These are phyloP conservation scores for Pissodes strobi DNA, from an alignment of 1,140 invertebrate species.

Conservation along the genomic window DNA sequence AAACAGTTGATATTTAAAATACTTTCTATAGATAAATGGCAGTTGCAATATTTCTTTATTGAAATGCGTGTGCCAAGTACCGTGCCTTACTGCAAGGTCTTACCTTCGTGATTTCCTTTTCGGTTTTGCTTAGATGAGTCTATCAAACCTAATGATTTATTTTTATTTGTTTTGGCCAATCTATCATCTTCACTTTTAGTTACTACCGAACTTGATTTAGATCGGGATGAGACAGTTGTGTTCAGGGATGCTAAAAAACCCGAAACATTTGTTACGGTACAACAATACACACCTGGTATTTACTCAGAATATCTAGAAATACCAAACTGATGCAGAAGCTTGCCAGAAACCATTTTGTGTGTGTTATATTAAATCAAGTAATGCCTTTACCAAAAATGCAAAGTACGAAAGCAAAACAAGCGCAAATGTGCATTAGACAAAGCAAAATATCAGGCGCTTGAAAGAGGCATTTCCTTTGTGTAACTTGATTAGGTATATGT, in stretches of 20 bases:
- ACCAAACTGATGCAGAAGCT: slow-evolving; percentile 13
- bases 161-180: slow-evolving; percentile 55
- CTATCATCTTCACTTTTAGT: slow-evolving; percentile 54
- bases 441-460: too few species aligned
- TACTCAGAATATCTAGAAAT: slow-evolving; percentile 25
- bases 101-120: slow-evolving; percentile 52
- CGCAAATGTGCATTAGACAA: too few species aligned
- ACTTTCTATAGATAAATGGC: too few species aligned
- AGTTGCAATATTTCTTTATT: too few species aligned
- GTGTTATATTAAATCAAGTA: too few species aligned
- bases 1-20: too few species aligned
- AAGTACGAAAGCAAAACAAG: too few species aligned
- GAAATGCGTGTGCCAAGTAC: slow-evolving; percentile 53
- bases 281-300: slow-evolving; percentile 31
- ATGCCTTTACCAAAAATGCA: slow-evolving; percentile 6
- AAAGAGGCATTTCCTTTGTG: too few species aligned
- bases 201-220: slow-evolving; percentile 55
- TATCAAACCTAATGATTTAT: slow-evolving; percentile 43
- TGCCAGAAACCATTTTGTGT: slow-evolving; percentile 19
- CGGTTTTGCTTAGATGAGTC: slow-evolving; percentile 49
- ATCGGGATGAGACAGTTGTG: slow-evolving; percentile 56
- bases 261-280: slow-evolving; percentile 50
- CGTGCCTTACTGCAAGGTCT: slow-evolving; percentile 45
- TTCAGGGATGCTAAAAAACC: slow-evolving; percentile 58
- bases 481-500: too few species aligned